Evolutionary conservation across 2,797 vertebrate genomes (phyloP).

Genomic region (Masticophis lateralis): DNA sequence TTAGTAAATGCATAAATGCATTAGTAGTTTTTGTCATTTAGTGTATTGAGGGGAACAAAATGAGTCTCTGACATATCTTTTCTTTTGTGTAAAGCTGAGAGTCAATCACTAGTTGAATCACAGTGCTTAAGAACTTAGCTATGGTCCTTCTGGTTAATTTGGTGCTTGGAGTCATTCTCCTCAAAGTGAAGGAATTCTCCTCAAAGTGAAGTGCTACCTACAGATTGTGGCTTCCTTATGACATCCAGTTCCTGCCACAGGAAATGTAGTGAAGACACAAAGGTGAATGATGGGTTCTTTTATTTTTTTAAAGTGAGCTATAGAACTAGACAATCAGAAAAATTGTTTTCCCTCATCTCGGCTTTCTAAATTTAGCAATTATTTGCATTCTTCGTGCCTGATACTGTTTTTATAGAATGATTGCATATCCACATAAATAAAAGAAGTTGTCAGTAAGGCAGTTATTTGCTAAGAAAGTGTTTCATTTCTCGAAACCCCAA

Average conservation of each 20-base stretch:
- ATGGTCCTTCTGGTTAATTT: background rate
- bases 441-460: conserved; percentile 26
- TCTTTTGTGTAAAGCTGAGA: background rate
- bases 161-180: too few relatives aligned
- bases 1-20: too few relatives aligned
- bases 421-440: conserved; percentile 34
- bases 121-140: background rate
- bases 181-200: background rate
- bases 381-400: conserved; percentile 30
- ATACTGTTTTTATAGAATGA: conserved; percentile 40
- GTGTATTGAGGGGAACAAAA: background rate
- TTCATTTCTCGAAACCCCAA: background rate
- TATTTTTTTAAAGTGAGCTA: background rate
- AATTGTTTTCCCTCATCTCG: background rate
- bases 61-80: background rate
- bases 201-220: background rate
- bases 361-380: conserved; percentile 35
- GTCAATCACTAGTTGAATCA: background rate
- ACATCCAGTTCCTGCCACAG: background rate
- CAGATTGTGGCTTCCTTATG: background rate
- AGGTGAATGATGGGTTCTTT: background rate
- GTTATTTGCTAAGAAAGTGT: conserved; percentile 20
- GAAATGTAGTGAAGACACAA: background rate
- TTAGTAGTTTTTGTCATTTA: background rate
- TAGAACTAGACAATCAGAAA: background rate